Percentiles rank a stretch among this genome's conserved stretches.
Evolutionary conservation across 1,140 invertebrate species (phyloP).

Genomic region (Sesamia nonagrioides): DNA sequence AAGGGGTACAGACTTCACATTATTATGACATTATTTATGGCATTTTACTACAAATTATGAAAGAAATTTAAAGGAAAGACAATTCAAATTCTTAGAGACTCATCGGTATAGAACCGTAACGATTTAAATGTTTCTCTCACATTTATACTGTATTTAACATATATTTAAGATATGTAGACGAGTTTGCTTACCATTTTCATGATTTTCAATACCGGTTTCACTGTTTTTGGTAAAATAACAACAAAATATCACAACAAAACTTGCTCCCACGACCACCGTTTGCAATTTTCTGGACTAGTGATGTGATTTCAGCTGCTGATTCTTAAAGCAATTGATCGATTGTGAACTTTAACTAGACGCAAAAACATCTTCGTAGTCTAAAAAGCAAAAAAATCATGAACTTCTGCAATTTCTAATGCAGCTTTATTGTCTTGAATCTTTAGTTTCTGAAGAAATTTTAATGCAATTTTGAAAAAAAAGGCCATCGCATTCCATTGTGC

Average conservation of each 20-base stretch:
- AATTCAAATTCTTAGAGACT: conserved; percentile 46
- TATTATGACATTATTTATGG: not conserved
- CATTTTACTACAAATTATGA: conserved; percentile 16
- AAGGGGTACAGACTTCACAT: not conserved
- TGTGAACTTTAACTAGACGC: not conserved
- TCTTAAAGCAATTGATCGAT: not conserved
- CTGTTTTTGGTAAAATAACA: conserved; percentile 63
- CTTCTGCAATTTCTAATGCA: too few relatives aligned
- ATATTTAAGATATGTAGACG: not conserved
- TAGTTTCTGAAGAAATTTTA: too few relatives aligned
- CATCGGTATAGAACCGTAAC: conserved; percentile 13
- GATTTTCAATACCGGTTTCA: conserved; percentile 59
- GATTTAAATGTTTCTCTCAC: not conserved
- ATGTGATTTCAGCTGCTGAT: conserved; percentile 14
- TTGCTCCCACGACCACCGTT: conserved; percentile 70
- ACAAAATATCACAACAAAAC: conserved; percentile 80
- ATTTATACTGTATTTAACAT: not conserved
- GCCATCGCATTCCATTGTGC: not conserved
- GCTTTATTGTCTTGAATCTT: too few relatives aligned
- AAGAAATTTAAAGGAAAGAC: conserved; percentile 27
- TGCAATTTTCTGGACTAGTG: conserved; percentile 65
- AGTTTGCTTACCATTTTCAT: conserved; percentile 70
- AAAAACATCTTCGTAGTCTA: not conserved
- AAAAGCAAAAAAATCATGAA: too few relatives aligned
- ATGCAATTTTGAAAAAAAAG: too few relatives aligned